Evolutionary conservation across 2,113 vertebrate genomes (phyloP).

Genomic region (Cottus gobio): DNA sequence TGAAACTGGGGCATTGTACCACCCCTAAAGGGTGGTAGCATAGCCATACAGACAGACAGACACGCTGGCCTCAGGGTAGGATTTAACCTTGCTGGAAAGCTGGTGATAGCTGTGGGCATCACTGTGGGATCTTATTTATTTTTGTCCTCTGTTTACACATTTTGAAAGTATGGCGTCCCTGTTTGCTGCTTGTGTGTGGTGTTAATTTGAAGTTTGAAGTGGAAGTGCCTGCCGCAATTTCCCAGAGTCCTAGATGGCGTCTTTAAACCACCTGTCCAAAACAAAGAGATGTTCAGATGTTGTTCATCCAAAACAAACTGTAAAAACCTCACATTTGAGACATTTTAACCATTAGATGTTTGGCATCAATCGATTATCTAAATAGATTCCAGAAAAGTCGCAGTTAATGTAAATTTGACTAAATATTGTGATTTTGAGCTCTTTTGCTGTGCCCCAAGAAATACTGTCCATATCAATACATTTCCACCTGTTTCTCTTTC

Average conservation of each 20-base stretch:
- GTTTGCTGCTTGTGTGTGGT: slow-evolving; percentile 8
- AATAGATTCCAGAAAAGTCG: background rate
- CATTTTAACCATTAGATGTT: background rate
- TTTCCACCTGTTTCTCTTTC: background rate
- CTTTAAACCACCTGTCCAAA: background rate
- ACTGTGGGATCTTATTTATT: slow-evolving; percentile 51
- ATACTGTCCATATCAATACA: background rate
- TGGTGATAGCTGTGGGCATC: slow-evolving; percentile 80
- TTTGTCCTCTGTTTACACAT: slow-evolving; percentile 31
- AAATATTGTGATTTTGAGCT: background rate
- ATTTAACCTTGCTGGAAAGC: slow-evolving; percentile 49
- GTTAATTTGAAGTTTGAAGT: slow-evolving; percentile 8
- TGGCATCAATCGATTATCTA: background rate
- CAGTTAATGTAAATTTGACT: background rate
- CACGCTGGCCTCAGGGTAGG: slow-evolving; percentile 51
- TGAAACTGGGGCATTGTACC: slow-evolving; percentile 72
- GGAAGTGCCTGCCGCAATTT: background rate
- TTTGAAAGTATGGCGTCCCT: slow-evolving; percentile 40
- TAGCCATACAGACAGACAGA: slow-evolving; percentile 50
- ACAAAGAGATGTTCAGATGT: background rate
- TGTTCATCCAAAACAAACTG: background rate
- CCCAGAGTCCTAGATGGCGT: background rate
- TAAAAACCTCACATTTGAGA: background rate
- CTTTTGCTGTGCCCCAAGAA: background rate
- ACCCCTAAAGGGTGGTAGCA: slow-evolving; percentile 54